Base-by-base conservation (phyloP, 2,797 vertebrate species). In the Sebastes iracundus region DNA sequence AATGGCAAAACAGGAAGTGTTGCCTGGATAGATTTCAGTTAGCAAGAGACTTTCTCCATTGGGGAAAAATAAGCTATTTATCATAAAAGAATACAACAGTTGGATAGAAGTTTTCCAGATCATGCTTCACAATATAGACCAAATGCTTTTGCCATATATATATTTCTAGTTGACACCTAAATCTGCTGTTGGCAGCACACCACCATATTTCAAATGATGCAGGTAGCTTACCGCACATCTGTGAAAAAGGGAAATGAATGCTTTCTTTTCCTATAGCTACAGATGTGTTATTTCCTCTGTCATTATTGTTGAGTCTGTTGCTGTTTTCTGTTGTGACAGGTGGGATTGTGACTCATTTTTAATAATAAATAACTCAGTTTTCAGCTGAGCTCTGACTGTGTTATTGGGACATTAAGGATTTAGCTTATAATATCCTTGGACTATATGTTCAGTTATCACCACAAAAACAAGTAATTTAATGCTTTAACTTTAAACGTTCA, bases 1-100 rank as follows among this genome's bases (percentile, higher is more conserved):
- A 80, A 76, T 73, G 58, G 27, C 64, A 67, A 58, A 85, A 83
- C 73, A 87, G 84, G 73, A 85, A 81, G 77, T 73, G 42, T 33
- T 63, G 18, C 53, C 30, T 77, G 60, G 28, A 73, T 63, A 67
- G 61, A 67, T 68, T 82, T 67, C 38, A 77, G 65, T 64, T 59
- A 18, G 22, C 53, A 55, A 27, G 13, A 68, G 56, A 70, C 25
- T 67, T n/a, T 71, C 25, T 75, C 35, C 32, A 71, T 20, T 30
- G 6, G 65, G 53, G 35, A 65, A 56, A 46, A 79, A 30, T 18
- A n/a, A 4, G 28, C 35, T 20, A 42, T 70, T 10, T 20, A 25
- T 49, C 12, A 22, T 18, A 27, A 25, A 58, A 62, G 2, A 61
- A 55, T 14, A 71, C 8, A 69, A 20, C 3, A 38, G 6, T 13